A percentile compares a stretch with the other conserved stretches of the same genome.
Conservation (phyloP, 2,797 vertebrate genomes). For the Scolopax rusticola region DNA sequence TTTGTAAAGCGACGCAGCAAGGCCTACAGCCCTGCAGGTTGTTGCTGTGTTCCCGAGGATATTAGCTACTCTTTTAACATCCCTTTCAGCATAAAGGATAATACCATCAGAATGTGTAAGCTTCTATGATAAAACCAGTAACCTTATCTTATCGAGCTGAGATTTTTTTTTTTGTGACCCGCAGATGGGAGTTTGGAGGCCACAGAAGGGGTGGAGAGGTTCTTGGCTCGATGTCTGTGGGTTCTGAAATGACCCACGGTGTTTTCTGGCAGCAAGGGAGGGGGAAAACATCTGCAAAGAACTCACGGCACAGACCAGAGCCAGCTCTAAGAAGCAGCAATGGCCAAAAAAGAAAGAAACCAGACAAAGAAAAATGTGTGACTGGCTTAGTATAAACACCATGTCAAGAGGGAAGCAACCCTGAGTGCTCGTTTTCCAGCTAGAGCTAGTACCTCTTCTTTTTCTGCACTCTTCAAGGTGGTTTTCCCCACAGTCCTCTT, state of each 20-base stretch:
- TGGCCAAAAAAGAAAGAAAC: constrained; percentile 14
- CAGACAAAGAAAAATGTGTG: constrained; percentile 23
- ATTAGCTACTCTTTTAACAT: not conserved
- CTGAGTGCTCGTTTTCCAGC: not conserved
- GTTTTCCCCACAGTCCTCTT: not conserved
- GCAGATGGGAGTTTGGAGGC: not conserved
- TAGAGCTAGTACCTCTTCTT: not conserved
- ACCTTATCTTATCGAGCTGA: not conserved
- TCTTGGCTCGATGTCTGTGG: not conserved
- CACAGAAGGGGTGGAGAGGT: not conserved
- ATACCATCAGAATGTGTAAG: not conserved
- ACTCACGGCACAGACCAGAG: not conserved
- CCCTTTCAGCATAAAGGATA: not conserved
- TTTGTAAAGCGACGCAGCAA: not conserved
- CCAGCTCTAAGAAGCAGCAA: not conserved
- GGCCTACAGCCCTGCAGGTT: not conserved
- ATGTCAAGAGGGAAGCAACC: not conserved
- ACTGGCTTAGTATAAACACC: constrained; percentile 11
- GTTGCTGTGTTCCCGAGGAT: not conserved
- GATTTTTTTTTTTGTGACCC: not conserved
- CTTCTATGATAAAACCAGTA: not conserved
- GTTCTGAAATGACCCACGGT: not conserved
- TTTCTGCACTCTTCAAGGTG: rapidly evolving
- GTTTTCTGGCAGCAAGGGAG: not conserved
- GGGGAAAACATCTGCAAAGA: not conserved